Base-by-base conservation (phyloP, 2,888 invertebrate genomes). In the Stenodema calcarata region DNA sequence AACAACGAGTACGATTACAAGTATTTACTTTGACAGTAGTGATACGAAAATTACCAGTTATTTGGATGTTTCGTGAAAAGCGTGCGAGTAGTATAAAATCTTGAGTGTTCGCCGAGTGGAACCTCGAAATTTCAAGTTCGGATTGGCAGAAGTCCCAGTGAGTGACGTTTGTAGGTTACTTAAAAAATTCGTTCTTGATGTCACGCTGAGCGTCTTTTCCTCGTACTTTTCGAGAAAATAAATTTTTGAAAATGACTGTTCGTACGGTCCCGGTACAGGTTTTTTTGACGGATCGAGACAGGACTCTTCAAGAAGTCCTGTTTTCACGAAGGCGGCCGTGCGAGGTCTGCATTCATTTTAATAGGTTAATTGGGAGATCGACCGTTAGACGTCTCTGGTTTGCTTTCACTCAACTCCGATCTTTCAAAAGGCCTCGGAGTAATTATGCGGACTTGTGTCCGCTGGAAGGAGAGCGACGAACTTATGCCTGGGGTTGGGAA, bases 351-450 rank as follows among this genome's bases (percentile, higher is more conserved):
- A 11, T 62, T 18, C 35, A 73, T 73, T 30, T 73, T 73, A 73
- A 73, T 73, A 41, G 73, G 73, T 73, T 73, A 73, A 73, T 73
- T 41, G 73, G n/a, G 73, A 41, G n/a, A 41, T 41, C 30, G 41
- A 73, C 73, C 73, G 73, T 73, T 73, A 73, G 73, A 73, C 16
- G 73, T 41, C 73, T 35, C 35, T 35, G 35, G 35, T 35, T 35
- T 16, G 73, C 73, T 73, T 73, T 73, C 73, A 73, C 73, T 73
- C 73, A 73, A 30, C 73, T 73, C 73, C 41, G 28, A 73, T 73
- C 62, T 23, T 62, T 7, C 35, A 2, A 35, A 18, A 27, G 27
- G 18, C 62, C 18, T 27, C 23, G 23, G 7, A 23, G 62, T 27
- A 62, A 62, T 62, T 62, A 62, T 18, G 23, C 4, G 7, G 62